Evolutionary conservation across 1,140 invertebrate species (phyloP).

Genomic region (Andrena cerasifolii): DNA sequence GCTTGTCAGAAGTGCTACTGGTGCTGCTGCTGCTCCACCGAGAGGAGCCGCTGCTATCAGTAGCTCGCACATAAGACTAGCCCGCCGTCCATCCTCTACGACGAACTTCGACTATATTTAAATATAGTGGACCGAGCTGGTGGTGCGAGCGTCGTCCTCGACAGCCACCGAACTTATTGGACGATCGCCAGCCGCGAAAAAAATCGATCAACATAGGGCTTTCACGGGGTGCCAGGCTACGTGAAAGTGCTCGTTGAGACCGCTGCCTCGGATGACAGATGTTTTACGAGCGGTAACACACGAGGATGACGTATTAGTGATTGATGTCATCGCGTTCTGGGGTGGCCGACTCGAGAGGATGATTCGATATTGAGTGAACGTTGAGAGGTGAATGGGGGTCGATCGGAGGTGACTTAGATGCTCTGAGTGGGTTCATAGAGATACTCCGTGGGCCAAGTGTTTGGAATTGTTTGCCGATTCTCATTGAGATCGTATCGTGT

Average conservation of each 20-base stretch:
- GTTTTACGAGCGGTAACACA: neutral
- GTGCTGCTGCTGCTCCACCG: constrained; percentile 40
- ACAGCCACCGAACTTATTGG: constrained; percentile 64
- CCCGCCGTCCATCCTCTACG: constrained; percentile 43
- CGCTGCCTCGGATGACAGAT: neutral
- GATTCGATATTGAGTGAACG: neutral
- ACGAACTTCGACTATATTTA: constrained; percentile 74
- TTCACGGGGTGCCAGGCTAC: neutral
- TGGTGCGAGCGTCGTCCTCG: constrained; percentile 64
- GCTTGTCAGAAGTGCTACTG: constrained; percentile 57
- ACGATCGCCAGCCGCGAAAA: constrained; percentile 56
- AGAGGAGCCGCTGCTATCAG: constrained; percentile 51
- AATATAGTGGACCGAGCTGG: constrained; percentile 70
- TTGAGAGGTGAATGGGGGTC: no score
- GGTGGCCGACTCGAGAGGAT: neutral
- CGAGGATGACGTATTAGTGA: neutral
- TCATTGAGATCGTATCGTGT: no score
- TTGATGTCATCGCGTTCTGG: neutral
- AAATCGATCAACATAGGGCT: constrained; percentile 50
- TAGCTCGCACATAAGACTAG: constrained; percentile 52
- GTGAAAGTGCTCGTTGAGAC: no score
- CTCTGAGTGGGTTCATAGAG: no score
- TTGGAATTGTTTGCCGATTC: no score
- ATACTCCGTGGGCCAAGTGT: no score
- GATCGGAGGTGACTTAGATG: no score